Evolutionary conservation across 2,113 vertebrate species (phyloP).

Genomic region (Callospermophilus lateralis): DNA sequence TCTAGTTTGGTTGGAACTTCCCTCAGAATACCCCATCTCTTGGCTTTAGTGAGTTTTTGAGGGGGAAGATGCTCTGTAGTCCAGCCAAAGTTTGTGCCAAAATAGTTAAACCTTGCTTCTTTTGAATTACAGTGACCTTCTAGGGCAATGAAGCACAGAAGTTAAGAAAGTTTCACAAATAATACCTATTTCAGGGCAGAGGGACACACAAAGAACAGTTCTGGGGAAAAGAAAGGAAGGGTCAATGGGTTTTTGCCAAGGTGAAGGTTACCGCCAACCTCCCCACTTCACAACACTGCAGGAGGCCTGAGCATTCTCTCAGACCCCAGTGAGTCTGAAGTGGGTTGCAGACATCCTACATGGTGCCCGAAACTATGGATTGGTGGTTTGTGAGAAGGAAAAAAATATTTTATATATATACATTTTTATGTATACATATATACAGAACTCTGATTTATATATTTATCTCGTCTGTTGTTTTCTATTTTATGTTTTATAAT

Average conservation of each 20-base stretch:
- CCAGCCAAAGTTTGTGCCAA: neutral
- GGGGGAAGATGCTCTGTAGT: neutral
- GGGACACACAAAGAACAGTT: neutral
- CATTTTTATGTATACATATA: too few species aligned
- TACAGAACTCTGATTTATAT: neutral
- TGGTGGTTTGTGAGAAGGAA: neutral
- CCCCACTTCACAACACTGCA: neutral
- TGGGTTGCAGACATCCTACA: neutral
- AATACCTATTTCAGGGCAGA: neutral
- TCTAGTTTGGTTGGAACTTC: neutral
- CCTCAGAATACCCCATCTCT: neutral
- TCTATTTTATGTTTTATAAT: slow-evolving; percentile 15
- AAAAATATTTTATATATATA: too few species aligned
- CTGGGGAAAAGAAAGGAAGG: neutral
- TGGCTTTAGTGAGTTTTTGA: neutral
- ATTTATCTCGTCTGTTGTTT: neutral
- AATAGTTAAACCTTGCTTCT: slow-evolving; percentile 33
- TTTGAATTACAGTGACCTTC: neutral
- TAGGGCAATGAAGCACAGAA: neutral
- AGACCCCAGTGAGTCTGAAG: neutral
- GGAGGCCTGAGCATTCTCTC: neutral
- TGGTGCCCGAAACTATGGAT: neutral
- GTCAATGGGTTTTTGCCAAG: neutral
- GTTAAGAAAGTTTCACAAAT: slow-evolving; percentile 22
- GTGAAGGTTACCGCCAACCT: neutral